A percentile compares a stretch with the other conserved stretches of the same genome.
Conservation (phyloP, 35 echinoderm and acorn worm species). For the Ophioderma brevispina region DNA sequence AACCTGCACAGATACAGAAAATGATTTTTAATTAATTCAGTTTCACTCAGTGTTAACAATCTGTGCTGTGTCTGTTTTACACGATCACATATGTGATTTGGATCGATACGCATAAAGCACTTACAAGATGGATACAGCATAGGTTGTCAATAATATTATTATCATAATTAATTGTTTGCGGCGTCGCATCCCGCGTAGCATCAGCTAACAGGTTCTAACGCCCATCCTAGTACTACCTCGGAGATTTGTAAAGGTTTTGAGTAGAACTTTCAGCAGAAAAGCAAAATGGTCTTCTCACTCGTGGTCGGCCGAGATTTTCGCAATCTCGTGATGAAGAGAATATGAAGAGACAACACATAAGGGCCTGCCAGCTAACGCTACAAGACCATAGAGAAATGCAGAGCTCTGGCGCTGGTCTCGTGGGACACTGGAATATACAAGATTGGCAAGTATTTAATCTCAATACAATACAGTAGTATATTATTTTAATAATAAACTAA, state of each 20-base stretch:
- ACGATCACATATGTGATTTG: too few species aligned
- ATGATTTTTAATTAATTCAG: too few species aligned
- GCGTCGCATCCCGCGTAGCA: background rate
- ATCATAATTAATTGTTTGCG: background rate
- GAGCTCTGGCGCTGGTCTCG: background rate
- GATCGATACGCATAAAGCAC: too few species aligned
- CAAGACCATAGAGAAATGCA: background rate
- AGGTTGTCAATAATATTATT: background rate
- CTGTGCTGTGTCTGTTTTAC: too few species aligned
- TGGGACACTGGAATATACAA: background rate
- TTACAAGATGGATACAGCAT: too few species aligned
- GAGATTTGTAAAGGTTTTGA: background rate
- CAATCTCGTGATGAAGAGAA: background rate
- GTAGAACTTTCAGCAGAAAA: background rate
- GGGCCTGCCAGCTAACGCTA: too few species aligned
- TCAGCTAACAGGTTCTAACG: background rate
- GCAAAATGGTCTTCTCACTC: background rate
- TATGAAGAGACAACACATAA: background rate
- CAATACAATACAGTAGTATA: too few species aligned
- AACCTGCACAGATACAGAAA: too few species aligned
- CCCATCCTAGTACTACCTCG: background rate
- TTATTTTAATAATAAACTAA: too few species aligned
- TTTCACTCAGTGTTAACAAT: too few species aligned
- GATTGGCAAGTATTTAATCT: constrained; percentile 13
- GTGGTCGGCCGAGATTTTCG: background rate